These are phyloP conservation scores for Myocastor coypus DNA, from an alignment of 2,113 vertebrate genomes.

Conservation along the genomic window DNA sequence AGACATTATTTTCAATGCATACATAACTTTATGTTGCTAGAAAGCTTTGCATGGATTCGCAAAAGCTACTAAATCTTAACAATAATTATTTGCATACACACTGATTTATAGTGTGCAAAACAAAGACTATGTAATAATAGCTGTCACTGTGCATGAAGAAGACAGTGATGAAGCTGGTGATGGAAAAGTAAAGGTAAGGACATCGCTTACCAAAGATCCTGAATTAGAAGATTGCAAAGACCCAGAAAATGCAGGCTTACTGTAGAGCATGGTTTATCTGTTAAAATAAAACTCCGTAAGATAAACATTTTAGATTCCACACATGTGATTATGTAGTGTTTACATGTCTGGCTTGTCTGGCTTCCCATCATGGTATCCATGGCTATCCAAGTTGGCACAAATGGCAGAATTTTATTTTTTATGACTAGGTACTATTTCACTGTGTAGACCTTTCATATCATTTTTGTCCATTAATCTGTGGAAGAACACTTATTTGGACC, in stretches of 20 bases:
- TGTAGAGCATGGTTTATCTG: neutral
- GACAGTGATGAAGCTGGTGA: neutral
- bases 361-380: neutral
- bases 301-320: neutral
- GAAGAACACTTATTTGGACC: neutral
- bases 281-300: neutral
- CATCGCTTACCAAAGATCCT: conserved; percentile 19
- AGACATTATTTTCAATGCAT: conserved; percentile 30
- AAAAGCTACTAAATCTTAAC: neutral
- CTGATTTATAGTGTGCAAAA: conserved; percentile 40
- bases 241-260: conserved; percentile 16
- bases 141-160: neutral
- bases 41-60: neutral
- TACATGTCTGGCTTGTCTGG: neutral
- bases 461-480: neutral
- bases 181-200: conserved; percentile 32
- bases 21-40: neutral
- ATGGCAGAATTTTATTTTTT: neutral
- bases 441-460: neutral
- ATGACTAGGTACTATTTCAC: no score
- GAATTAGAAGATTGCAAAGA: conserved; percentile 60
- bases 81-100: conserved; percentile 56
- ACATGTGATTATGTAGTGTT: neutral
- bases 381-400: neutral
- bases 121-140: conserved; percentile 46